phyloP scores from a whole-genome alignment of 2,888 invertebrate genomes.

The Polyommatus icarus region DNA sequence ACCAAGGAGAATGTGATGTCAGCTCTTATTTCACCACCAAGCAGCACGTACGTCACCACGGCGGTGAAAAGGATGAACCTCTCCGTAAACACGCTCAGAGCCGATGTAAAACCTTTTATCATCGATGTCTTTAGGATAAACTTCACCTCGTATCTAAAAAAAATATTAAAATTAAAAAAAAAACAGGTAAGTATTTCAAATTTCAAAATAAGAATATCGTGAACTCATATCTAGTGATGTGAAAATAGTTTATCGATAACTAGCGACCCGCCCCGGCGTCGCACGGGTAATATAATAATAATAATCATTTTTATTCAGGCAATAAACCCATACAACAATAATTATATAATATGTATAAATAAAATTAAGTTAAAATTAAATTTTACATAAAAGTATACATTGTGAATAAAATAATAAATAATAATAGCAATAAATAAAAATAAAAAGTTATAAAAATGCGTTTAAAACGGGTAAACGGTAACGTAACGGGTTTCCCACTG shows the following conservation, averaged over 20 bases:
- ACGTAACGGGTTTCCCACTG: too few species aligned
- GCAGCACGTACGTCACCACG: slow-evolving; percentile 86
- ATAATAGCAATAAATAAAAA: too few species aligned
- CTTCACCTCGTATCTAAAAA: slow-evolving; percentile 84
- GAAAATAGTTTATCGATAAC: neutral
- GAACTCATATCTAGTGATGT: neutral
- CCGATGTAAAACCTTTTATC: slow-evolving; percentile 83
- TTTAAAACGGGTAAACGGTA: too few species aligned
- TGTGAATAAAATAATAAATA: too few species aligned
- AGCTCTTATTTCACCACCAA: slow-evolving; percentile 81
- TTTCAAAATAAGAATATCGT: neutral
- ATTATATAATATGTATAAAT: too few species aligned
- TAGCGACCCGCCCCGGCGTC: too few species aligned
- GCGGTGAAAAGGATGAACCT: slow-evolving; percentile 91
- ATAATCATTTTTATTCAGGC: too few species aligned
- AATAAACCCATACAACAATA: too few species aligned
- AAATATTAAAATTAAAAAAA: slow-evolving; percentile 29
- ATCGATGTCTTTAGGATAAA: slow-evolving; percentile 83
- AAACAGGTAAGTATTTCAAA: neutral
- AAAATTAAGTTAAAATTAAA: too few species aligned
- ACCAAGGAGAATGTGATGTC: slow-evolving; percentile 88
- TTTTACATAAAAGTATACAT: too few species aligned
- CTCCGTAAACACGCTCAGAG: slow-evolving; percentile 89
- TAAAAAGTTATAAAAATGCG: too few species aligned
- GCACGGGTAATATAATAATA: too few species aligned